Base-by-base conservation (phyloP, 2,797 vertebrate species). In the Lutjanus argentimaculatus region DNA sequence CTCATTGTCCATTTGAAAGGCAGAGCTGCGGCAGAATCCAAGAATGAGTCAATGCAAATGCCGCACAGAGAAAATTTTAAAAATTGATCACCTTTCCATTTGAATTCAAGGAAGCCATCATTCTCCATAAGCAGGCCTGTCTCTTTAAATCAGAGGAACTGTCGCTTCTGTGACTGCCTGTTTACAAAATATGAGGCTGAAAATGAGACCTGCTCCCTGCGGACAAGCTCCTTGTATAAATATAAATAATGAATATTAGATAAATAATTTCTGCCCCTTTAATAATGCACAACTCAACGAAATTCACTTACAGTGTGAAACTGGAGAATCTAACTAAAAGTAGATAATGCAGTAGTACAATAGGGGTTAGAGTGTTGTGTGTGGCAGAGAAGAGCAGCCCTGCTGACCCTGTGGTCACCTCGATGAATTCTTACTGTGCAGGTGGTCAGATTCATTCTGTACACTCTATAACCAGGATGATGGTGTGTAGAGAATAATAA, bases 181-280 rank as follows among this genome's bases (percentile, higher is more conserved):
- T 96, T 96, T 96, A 96, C 95, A 95, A 96, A 96, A 95, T 95
- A 95, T 92, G 93, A 95, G 91, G 79, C 93, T 96, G 95, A 95
- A 96, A 96, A 96, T 95, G 95, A 96, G 96, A 96, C 95, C 94
- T 96, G 95, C 94, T 96, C 96, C 95, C 96, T 88, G 85, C 79
- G 94, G 95, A 93, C 94, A 77, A 87, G 91, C 93, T 94, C 92
- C 94, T 95, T 96, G 95, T 96, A 95, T 96, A 94, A 96, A 94
- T 95, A 94, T 96, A 95, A 97, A 96, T 96, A 96, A 96, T 96
- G 93, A 93, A 96, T 95, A 95, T 95, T 95, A 93, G 94, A 96
- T 96, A 92, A 96, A 96, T 96, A 92, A 96, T 96, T 95, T 96
- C 94, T 91, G 88, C 75, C 69, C 69, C 71, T 87, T 96, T 82